Conservation (phyloP, 2,113 vertebrate genomes). For the Cyphomyrus plagiostoma region DNA sequence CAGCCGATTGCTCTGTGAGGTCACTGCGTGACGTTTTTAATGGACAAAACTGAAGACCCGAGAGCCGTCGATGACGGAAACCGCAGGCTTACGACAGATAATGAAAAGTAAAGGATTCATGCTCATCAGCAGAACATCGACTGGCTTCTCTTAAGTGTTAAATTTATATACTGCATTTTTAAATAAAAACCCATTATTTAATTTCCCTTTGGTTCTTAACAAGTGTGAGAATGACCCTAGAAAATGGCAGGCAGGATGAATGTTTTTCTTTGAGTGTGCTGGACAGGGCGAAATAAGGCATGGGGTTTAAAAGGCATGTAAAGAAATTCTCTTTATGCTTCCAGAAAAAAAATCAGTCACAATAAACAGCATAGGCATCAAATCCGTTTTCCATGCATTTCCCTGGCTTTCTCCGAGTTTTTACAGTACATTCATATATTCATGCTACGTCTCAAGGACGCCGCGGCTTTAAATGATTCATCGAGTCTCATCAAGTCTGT, state of each 20-base stretch:
- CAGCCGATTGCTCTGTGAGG: background rate
- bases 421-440: slow-evolving; percentile 3
- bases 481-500: background rate
- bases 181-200: background rate
- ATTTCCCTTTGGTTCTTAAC: background rate
- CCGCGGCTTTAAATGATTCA: background rate
- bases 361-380: background rate
- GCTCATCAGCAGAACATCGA: background rate
- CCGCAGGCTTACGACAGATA: background rate
- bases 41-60: background rate
- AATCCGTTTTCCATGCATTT: background rate
- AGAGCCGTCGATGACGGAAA: background rate
- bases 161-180: background rate
- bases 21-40: background rate
- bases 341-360: background rate
- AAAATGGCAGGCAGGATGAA: background rate
- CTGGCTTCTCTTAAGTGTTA: background rate
- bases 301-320: background rate
- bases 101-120: background rate
- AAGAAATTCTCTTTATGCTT: background rate
- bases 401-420: background rate
- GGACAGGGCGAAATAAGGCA: background rate
- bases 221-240: background rate
- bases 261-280: background rate
- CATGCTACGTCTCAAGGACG: background rate